These are phyloP conservation scores for Homalodisca vitripennis DNA, from an alignment of 1,140 invertebrate genomes.

Conservation along the genomic window DNA sequence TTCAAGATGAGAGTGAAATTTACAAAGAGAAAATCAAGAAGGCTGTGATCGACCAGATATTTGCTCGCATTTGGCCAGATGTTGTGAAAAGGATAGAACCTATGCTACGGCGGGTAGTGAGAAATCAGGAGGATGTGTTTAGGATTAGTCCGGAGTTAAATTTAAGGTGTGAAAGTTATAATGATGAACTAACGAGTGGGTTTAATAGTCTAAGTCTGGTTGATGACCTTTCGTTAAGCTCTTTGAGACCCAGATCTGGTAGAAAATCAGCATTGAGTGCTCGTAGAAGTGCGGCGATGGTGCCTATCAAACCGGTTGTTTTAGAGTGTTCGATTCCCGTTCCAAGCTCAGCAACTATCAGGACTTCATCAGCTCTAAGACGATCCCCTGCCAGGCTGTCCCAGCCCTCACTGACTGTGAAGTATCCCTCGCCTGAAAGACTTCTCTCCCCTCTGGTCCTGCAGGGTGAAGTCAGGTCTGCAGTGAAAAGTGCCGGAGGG, in stretches of 20 bases:
- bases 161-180: not conserved
- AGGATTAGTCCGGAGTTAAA: not conserved
- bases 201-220: not conserved
- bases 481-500: too few relatives aligned
- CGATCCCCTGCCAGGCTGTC: not conserved
- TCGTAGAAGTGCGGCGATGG: not conserved
- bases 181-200: not conserved
- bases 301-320: not conserved
- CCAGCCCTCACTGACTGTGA: not conserved
- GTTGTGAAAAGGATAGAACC: constrained; percentile 30
- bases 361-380: constrained; percentile 7
- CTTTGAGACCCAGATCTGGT: constrained; percentile 8
- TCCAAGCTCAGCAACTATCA: not conserved
- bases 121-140: not conserved
- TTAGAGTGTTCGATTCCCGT: not conserved
- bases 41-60: constrained; percentile 29
- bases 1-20: not conserved
- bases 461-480: too few relatives aligned
- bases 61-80: constrained; percentile 25
- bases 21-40: constrained; percentile 26
- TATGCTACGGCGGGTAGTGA: constrained; percentile 1
- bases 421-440: constrained; percentile 9
- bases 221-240: not conserved
- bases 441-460: not conserved
- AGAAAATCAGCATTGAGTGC: not conserved